Conservation (phyloP, 2,797 vertebrate species). For the Gastrophryne carolinensis region DNA sequence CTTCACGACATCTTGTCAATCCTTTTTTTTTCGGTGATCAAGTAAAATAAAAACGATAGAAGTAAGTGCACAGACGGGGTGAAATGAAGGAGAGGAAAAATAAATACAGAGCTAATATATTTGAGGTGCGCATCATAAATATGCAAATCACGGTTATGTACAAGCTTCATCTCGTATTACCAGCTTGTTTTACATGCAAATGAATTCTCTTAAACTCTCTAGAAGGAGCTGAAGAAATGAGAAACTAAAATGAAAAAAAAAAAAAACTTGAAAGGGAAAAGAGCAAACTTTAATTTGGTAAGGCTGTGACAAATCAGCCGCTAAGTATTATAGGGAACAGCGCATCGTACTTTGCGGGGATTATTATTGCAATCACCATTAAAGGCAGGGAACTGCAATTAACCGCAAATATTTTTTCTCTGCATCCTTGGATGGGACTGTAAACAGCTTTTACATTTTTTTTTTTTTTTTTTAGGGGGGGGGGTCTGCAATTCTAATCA, state of each 20-base stretch:
- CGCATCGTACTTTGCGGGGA: conserved; percentile 35
- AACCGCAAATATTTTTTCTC: conserved; percentile 24
- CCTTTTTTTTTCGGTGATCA: too few species aligned
- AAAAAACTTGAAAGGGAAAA: conserved; percentile 8
- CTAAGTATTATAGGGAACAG: neutral
- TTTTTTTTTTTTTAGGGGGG: too few species aligned
- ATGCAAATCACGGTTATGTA: conserved; percentile 13
- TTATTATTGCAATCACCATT: conserved; percentile 37
- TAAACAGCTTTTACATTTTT: neutral
- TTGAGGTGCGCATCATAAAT: neutral
- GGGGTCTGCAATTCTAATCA: neutral
- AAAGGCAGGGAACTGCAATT: neutral
- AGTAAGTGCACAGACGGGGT: neutral
- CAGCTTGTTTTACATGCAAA: conserved; percentile 31
- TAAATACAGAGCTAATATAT: neutral
- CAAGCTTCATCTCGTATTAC: neutral
- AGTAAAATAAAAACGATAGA: too few species aligned
- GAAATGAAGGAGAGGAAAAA: neutral
- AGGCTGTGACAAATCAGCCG: conserved; percentile 27
- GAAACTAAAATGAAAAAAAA: neutral
- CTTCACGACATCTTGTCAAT: too few species aligned
- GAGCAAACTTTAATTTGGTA: conserved; percentile 21
- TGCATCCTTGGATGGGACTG: neutral
- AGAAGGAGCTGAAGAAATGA: neutral
- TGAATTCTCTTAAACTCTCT: conserved; percentile 18